phyloP scores from a whole-genome alignment of 92 coral and sea anemone species.

The Phymanthus crucifer region DNA sequence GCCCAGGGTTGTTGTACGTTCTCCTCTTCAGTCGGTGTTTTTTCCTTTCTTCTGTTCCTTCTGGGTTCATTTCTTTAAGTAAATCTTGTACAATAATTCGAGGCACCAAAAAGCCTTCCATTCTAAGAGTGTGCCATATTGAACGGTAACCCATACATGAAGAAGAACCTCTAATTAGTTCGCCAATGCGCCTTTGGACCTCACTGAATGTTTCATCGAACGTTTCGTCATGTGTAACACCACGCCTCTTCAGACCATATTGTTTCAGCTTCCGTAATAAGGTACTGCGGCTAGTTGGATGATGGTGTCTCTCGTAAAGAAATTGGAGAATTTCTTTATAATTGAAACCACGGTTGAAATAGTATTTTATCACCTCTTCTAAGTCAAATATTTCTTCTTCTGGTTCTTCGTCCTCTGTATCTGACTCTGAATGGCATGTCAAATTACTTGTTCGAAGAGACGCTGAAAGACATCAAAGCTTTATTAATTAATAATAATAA shows the following conservation, averaged over 20 bases:
- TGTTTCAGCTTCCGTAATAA: conserved; percentile 8
- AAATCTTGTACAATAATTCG: conserved; percentile 60
- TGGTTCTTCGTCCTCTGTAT: neutral
- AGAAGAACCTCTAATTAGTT: conserved; percentile 14
- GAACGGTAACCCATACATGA: conserved; percentile 20
- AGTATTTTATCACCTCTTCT: conserved; percentile 24
- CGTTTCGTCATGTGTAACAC: conserved; percentile 7
- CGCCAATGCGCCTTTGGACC: conserved; percentile 25
- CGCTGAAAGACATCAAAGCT: no score
- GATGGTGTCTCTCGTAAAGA: conserved; percentile 16
- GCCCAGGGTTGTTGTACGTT: conserved; percentile 45
- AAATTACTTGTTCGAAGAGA: no score
- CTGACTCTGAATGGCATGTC: no score
- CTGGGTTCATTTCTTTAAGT: conserved; percentile 60
- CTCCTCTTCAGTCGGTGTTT: conserved; percentile 42
- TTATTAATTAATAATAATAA: no score
- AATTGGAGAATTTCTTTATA: conserved; percentile 18
- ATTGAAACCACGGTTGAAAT: conserved; percentile 8
- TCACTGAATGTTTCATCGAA: neutral
- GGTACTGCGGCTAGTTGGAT: conserved; percentile 16
- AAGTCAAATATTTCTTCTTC: conserved; percentile 10
- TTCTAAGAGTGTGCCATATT: conserved; percentile 62
- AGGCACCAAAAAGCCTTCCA: conserved; percentile 64
- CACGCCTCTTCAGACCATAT: conserved; percentile 27
- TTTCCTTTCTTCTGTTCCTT: conserved; percentile 50